Conservation (phyloP, 2,888 invertebrate species). For the Dasypogon diadema region DNA sequence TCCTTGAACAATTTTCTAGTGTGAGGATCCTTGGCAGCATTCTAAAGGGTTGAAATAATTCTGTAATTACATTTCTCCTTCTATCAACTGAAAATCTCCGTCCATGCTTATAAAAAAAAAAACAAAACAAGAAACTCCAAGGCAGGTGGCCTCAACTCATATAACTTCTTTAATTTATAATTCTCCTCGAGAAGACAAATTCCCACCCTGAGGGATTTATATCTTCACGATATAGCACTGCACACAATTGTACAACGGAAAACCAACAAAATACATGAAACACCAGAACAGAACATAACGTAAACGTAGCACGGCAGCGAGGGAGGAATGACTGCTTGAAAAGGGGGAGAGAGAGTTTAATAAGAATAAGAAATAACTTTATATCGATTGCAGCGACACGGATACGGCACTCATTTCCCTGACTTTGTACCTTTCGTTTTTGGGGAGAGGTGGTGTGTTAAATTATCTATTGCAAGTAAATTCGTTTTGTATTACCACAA, state of each 20-base stretch:
- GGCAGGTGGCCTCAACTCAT: too few species aligned
- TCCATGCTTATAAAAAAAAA: too few species aligned
- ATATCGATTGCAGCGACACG: conserved; percentile 45
- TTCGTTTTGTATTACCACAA: background rate
- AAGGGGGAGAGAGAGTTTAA: conserved; percentile 40
- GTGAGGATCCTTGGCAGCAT: too few species aligned
- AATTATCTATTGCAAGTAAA: background rate
- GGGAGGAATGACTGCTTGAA: conserved; percentile 12
- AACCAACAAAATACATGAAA: conserved; percentile 31
- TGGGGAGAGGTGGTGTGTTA: background rate
- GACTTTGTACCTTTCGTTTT: background rate
- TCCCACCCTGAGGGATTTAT: conserved; percentile 1
- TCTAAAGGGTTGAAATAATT: too few species aligned
- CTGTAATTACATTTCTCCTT: too few species aligned
- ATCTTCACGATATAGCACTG: conserved; percentile 24
- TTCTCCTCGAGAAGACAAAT: too few species aligned
- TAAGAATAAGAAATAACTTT: conserved; percentile 48
- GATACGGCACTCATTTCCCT: background rate
- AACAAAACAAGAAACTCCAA: too few species aligned
- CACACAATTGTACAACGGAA: conserved; percentile 18
- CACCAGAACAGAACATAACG: too few species aligned
- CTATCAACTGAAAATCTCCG: too few species aligned
- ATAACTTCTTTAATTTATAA: too few species aligned
- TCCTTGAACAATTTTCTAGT: too few species aligned
- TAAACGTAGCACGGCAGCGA: background rate